A percentile compares a stretch with the other conserved stretches of the same genome.
These are phyloP conservation scores for Selenia dentaria DNA, from an alignment of 2,888 invertebrate genomes.

Conservation along the genomic window DNA sequence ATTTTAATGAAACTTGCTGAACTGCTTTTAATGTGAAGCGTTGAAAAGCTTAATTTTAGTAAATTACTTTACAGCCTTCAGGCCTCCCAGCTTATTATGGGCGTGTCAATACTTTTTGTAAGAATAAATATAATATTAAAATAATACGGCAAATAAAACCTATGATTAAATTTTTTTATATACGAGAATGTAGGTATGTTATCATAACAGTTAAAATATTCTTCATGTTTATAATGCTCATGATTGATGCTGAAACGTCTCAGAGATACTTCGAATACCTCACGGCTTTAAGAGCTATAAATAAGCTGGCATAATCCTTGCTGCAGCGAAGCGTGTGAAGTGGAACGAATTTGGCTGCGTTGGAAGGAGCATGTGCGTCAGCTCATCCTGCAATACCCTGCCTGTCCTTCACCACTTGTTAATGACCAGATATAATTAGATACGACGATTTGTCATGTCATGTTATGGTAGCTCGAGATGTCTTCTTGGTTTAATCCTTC, in stretches of 20 bases:
- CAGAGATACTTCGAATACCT: slow-evolving; percentile 48
- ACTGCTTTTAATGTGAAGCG: slow-evolving; percentile 1
- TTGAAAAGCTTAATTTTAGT: not conserved
- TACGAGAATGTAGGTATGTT: too few species aligned
- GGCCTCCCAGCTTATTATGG: too few species aligned
- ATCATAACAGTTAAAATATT: too few species aligned
- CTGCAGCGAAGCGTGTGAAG: slow-evolving; percentile 56
- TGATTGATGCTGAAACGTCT: too few species aligned
- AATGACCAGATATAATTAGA: slow-evolving; percentile 62
- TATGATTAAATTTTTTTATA: too few species aligned
- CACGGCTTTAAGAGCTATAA: slow-evolving; percentile 49
- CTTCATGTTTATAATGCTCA: too few species aligned
- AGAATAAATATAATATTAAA: too few species aligned
- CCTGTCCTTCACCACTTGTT: slow-evolving; percentile 55
- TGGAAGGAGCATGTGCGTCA: slow-evolving; percentile 47
- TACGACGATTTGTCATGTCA: slow-evolving; percentile 46
- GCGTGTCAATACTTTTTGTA: too few species aligned
- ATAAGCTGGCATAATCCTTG: slow-evolving; percentile 49
- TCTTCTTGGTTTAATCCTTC: too few species aligned
- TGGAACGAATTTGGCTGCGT: slow-evolving; percentile 46
- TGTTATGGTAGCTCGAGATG: too few species aligned
- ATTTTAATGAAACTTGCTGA: slow-evolving; percentile 7
- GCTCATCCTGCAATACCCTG: slow-evolving; percentile 50
- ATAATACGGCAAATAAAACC: too few species aligned
- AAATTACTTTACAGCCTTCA: slow-evolving; percentile 2